Conservation (phyloP, 2,797 vertebrate species). For the Epinephelus coioides region DNA sequence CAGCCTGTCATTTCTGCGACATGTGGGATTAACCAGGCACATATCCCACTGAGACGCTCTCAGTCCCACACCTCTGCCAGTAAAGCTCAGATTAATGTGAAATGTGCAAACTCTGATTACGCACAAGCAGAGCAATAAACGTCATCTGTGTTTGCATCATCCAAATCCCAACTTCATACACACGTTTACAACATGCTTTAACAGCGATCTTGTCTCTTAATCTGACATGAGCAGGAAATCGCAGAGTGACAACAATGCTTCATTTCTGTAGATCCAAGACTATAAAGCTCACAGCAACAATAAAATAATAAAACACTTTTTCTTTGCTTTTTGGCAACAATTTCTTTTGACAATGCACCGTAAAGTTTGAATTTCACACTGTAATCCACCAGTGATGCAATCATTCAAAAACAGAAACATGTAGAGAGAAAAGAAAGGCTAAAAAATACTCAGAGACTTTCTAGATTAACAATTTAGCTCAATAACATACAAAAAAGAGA, state of each 20-base stretch:
- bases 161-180: conserved; percentile 47
- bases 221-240: conserved; percentile 37
- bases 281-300: neutral
- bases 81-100: conserved; percentile 61
- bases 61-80: conserved; percentile 65
- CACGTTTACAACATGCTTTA: conserved; percentile 37
- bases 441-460: neutral
- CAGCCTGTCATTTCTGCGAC: conserved; percentile 30
- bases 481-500: neutral
- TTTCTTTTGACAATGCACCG: neutral
- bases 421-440: neutral
- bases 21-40: conserved; percentile 61
- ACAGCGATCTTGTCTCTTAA: conserved; percentile 53
- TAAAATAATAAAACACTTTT: neutral
- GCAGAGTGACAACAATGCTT: neutral
- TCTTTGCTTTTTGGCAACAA: neutral
- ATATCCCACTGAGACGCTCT: conserved; percentile 47
- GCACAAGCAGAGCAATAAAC: conserved; percentile 21
- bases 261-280: conserved; percentile 20
- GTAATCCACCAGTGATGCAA: neutral
- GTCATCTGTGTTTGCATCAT: conserved; percentile 56
- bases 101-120: conserved; percentile 55
- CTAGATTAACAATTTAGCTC: neutral
- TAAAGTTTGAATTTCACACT: neutral
- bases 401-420: neutral